Evolutionary conservation across 2,797 vertebrate species (phyloP).

Genomic region (Meda fulgida): DNA sequence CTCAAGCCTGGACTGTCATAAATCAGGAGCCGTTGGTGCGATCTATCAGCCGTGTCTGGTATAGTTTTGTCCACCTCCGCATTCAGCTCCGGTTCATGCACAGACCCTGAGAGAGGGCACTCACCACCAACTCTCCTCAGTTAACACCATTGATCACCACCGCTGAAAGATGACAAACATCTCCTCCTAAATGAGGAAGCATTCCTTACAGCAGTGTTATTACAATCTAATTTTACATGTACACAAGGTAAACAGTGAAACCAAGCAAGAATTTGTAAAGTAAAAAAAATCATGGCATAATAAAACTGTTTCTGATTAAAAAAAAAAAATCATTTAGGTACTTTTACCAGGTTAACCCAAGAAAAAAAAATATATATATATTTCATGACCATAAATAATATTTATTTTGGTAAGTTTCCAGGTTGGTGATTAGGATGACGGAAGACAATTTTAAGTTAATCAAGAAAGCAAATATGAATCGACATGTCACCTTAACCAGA

Average conservation of each 20-base stretch:
- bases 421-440: not conserved
- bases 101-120: slow-evolving; percentile 49
- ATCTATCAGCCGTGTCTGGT: slow-evolving; percentile 47
- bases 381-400: slow-evolving; percentile 11
- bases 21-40: slow-evolving; percentile 54
- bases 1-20: slow-evolving; percentile 28
- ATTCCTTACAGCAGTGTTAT: slow-evolving; percentile 12
- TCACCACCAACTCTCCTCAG: slow-evolving; percentile 27
- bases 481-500: slow-evolving; percentile 24
- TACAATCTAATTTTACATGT: slow-evolving; percentile 6
- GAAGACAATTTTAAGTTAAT: not conserved
- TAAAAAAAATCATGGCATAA: not conserved
- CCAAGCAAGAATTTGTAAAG: not conserved
- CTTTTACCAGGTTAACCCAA: not conserved
- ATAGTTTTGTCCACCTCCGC: slow-evolving; percentile 40
- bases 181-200: slow-evolving; percentile 36
- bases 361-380: not conserved
- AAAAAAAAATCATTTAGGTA: not conserved
- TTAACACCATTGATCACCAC: slow-evolving; percentile 48
- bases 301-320: not conserved
- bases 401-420: slow-evolving; percentile 19
- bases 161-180: slow-evolving; percentile 42
- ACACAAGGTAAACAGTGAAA: not conserved
- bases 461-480: slow-evolving; percentile 18
- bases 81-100: slow-evolving; percentile 25